Evolutionary conservation across 2,888 invertebrate species (phyloP), one percentile per base, ranked within the genome.

Genomic region (Mellilla xanthometata): DNA sequence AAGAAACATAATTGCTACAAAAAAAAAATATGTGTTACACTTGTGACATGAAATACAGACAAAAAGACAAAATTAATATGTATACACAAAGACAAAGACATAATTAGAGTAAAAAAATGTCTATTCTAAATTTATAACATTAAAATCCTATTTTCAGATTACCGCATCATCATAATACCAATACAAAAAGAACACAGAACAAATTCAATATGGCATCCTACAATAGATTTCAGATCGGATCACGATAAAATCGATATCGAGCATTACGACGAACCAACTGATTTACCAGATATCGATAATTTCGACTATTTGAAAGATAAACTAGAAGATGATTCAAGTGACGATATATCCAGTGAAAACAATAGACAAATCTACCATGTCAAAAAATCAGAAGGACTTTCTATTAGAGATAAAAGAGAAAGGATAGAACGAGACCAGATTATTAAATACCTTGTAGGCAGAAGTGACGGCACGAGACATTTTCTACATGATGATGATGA

Each of bases 201-300:
- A 46, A 52, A 54, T 5, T 15, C 15, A 19, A 19, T 5, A 19
- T n/a, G n/a, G n/a, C 15, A 5, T 19, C 15, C 15, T 19, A 1
- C 15, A 19, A 19, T 19, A 19, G 4, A 1, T n/a, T n/a, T n/a
- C n/a, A n/a, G n/a, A 19, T 19, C 15, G 6, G 15, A 19, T 19
- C n/a, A n/a, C n/a, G 15, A 19, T 0, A 73, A 57, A 53, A 58
- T 87, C 0, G 85, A 87, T 26, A 66, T 86, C 1, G 78, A 76
- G 54, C 49, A 70, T 3, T 83, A 82, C 30, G 75, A 81, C 0
- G 79, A 78, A 24, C 76, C 79, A 0, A 79, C 80, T 0, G 75
- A 79, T 22, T 24, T 61, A 4, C 71, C 79, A 0, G 73, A 86
- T 13, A 50, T 83, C 0, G 86, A 86, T 12, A 70, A 63, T 12